A percentile compares a stretch with the other conserved stretches of the same genome.
phyloP scores from a whole-genome alignment of 2,888 invertebrate species.

The Acronicta leporina region DNA sequence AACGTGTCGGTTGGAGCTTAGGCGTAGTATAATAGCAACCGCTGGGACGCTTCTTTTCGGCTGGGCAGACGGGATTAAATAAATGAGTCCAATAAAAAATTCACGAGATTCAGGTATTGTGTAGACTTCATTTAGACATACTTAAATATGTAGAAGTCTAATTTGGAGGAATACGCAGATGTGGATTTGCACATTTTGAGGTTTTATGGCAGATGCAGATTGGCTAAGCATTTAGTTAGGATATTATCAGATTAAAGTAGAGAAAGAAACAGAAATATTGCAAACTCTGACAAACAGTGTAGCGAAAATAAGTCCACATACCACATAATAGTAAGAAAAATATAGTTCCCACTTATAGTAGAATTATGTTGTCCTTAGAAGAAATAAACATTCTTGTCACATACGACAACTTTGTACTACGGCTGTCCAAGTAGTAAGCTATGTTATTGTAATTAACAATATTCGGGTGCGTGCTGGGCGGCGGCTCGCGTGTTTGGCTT shows the following conservation, averaged over 20 bases:
- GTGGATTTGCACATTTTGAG: no score
- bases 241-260: constrained; percentile 8
- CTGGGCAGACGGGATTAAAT: constrained; percentile 33
- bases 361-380: constrained; percentile 14
- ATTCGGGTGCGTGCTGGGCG: constrained; percentile 66
- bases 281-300: not conserved
- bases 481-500: constrained; percentile 83
- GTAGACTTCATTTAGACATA: constrained; percentile 15
- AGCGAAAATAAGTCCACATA: not conserved
- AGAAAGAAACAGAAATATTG: not conserved
- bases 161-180: not conserved
- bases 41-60: constrained; percentile 44
- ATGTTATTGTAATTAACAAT: constrained; percentile 68
- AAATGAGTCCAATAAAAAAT: constrained; percentile 31
- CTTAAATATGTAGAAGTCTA: constrained; percentile 19
- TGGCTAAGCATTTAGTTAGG: no score
- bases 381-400: constrained; percentile 32
- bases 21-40: constrained; percentile 7
- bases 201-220: no score
- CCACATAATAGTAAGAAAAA: not conserved
- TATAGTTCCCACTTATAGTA: constrained; percentile 8
- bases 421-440: constrained; percentile 48
- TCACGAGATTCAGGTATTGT: constrained; percentile 7
- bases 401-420: constrained; percentile 39
- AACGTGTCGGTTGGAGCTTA: constrained; percentile 34